Conservation (phyloP, 2,888 invertebrate genomes). For the Tetrapedia diversipes region DNA sequence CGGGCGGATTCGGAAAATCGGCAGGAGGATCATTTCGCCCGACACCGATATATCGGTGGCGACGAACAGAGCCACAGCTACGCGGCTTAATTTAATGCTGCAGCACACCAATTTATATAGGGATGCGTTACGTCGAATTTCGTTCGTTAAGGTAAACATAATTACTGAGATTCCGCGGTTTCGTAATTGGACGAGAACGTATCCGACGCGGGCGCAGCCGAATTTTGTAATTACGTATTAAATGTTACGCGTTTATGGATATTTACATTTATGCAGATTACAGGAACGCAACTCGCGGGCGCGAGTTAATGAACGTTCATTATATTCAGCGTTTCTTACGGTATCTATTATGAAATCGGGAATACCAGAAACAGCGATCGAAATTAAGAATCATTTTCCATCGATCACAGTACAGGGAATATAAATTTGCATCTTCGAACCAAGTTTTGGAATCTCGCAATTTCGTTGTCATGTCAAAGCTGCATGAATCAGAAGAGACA, state of each 20-base stretch:
- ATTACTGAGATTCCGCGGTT: constrained; percentile 65
- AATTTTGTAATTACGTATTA: constrained; percentile 54
- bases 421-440: too few species aligned
- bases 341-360: too few species aligned
- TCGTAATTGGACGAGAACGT: constrained; percentile 60
- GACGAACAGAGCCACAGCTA: constrained; percentile 49
- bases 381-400: too few species aligned
- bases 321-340: neutral
- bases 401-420: too few species aligned
- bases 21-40: neutral
- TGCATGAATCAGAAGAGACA: too few species aligned
- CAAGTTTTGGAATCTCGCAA: too few species aligned
- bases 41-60: constrained; percentile 10
- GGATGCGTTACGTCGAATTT: constrained; percentile 64
- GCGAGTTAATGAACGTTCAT: constrained; percentile 10
- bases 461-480: too few species aligned
- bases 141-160: constrained; percentile 69
- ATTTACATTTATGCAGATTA: constrained; percentile 29
- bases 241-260: constrained; percentile 44
- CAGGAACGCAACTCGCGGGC: neutral
- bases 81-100: constrained; percentile 63
- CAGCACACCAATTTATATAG: constrained; percentile 61
- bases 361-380: too few species aligned
- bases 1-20: neutral
- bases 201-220: constrained; percentile 17